Evolutionary conservation across 2,113 vertebrate genomes (phyloP), one percentile per base, ranked within the genome.

Genomic region (Alethe diademata): DNA sequence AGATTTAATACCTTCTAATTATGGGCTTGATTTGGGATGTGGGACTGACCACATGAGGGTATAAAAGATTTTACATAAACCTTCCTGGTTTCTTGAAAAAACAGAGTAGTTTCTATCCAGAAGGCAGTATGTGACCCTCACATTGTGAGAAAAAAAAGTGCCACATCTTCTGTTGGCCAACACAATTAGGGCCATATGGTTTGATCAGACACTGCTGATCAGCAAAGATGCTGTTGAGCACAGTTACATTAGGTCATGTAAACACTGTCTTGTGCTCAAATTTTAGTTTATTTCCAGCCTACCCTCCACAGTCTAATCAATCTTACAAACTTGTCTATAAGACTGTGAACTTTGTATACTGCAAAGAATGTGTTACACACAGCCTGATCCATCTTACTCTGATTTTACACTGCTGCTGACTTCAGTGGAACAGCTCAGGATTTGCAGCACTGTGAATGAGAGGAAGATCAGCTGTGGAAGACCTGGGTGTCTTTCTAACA

Each of bases 161-260:
- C 6, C 8, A 16, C 18, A 25, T 31, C 29, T 50, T 66, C n/a
- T 50, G 12, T 36, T 71, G 51, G 11, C 18, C 9, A 16, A 2
- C 23, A 28, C 0, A 0, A 22, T n/a, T 26, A 48, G 19, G 54
- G 16, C 28, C 36, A 4, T 35, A 22, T n/a, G 19, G 26, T 61
- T 93, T n/a, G 28, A 66, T 45, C 45, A 81, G 50, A 42, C 15
- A 26, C 19, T 78, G 18, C 29, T 84, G 56, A 36, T 40, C 20
- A 81, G 69, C 61, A 51, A 48, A 75, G 35, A 13, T 64, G 65
- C 5, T 67, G 11, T 2, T n/a, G 25, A 45, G 13, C 40, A 14
- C 16, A 43, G 23, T 70, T 53, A 43, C 18, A 25, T 5, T 16
- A 19, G 10, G 18, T 82, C 48, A 57, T 25, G 43, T 29, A 33